Percentiles rank a stretch among this genome's conserved stretches.
phyloP scores from a whole-genome alignment of 2,113 vertebrate species.

The Sinosuthora webbiana region DNA sequence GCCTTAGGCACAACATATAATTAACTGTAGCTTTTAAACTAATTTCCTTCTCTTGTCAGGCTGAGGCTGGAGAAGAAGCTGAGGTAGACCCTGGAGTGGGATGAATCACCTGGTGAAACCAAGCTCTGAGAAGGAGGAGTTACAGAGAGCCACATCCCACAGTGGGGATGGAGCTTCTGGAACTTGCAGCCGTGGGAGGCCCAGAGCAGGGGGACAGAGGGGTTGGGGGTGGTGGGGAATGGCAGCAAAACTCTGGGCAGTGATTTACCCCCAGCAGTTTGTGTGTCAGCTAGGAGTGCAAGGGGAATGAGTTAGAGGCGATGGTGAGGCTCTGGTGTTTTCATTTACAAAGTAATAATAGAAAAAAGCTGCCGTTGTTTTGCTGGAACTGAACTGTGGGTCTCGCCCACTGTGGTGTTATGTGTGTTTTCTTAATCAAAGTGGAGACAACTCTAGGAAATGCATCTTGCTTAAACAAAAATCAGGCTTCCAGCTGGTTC shows the following conservation, averaged over 20 bases:
- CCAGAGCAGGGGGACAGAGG: neutral
- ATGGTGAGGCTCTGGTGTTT: neutral
- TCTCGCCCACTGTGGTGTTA: rapidly evolving
- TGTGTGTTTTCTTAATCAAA: neutral
- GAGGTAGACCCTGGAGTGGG: neutral
- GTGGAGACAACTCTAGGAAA: neutral
- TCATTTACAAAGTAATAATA: neutral
- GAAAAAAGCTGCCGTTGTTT: neutral
- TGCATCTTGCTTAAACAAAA: neutral
- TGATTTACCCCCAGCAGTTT: neutral
- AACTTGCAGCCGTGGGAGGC: rapidly evolving
- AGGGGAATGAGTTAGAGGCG: neutral
- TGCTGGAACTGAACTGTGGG: neutral
- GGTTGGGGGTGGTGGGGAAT: rapidly evolving
- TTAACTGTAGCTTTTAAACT: neutral
- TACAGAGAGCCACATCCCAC: neutral
- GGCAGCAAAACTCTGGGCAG: neutral
- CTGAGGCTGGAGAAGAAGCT: neutral
- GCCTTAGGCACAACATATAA: neutral
- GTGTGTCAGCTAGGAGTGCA: neutral
- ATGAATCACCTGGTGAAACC: neutral
- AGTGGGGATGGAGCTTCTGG: neutral
- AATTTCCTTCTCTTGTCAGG: neutral
- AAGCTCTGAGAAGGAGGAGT: neutral
- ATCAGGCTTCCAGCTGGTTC: neutral